Evolutionary conservation across 2,113 vertebrate species (phyloP).

Genomic region (Trochalopteron elliotii): DNA sequence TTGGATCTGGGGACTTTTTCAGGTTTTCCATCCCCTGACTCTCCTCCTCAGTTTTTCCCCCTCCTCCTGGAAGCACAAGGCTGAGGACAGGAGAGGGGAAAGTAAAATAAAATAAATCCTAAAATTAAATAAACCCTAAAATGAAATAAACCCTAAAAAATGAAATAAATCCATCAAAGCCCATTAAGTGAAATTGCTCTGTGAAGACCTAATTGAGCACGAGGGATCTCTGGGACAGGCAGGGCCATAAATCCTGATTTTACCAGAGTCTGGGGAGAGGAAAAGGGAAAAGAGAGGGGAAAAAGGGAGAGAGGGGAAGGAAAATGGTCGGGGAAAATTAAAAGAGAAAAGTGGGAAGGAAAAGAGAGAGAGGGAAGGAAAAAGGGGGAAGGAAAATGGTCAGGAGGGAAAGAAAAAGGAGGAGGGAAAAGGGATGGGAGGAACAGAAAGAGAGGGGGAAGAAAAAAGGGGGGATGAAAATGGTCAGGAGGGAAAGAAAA

Average conservation of each 20-base stretch:
- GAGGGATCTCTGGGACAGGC: constrained; percentile 1
- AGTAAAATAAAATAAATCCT: not conserved
- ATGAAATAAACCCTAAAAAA: no score
- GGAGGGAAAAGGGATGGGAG: no score
- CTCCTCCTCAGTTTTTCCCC: not conserved
- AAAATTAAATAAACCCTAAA: not conserved
- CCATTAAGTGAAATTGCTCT: constrained; percentile 29
- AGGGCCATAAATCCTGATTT: constrained; percentile 18
- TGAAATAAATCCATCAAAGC: constrained; percentile 53
- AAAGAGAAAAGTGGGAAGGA: no score
- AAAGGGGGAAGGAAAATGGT: no score
- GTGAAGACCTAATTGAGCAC: constrained; percentile 45
- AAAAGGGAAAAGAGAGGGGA: not conserved
- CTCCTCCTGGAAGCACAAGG: accelerated
- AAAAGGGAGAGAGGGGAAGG: not conserved
- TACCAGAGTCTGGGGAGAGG: not conserved
- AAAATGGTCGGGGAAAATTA: not conserved
- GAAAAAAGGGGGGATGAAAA: no score
- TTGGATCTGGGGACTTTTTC: not conserved
- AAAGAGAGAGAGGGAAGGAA: no score
- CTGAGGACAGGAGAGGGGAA: not conserved
- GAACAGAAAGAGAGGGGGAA: no score
- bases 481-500: no score
- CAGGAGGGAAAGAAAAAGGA: not conserved
- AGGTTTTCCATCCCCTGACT: not conserved